Conservation (phyloP, 2,797 vertebrate species). For the Morelia viridis region DNA sequence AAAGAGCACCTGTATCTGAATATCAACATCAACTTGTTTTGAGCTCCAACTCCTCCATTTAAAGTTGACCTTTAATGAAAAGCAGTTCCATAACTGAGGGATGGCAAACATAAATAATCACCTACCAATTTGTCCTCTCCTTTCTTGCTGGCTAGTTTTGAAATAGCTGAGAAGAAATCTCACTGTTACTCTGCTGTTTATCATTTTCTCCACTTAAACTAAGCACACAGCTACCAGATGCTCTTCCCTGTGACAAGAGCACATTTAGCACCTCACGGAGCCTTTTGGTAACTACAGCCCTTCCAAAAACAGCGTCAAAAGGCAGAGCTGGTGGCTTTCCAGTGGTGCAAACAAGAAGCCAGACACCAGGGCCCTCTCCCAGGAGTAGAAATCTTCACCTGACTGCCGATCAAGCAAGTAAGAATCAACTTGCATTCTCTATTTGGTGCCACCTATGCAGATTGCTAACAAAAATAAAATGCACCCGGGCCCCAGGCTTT, state of each 20-base stretch:
- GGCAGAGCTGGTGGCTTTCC: not conserved
- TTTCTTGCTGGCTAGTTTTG: not conserved
- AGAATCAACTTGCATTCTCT: not conserved
- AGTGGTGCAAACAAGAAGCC: not conserved
- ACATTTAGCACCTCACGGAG: not conserved
- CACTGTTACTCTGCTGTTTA: not conserved
- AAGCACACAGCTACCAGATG: not conserved
- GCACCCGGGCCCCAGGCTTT: not conserved
- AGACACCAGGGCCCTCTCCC: not conserved
- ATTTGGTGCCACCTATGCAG: conserved; percentile 1
- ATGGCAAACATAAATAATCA: not conserved
- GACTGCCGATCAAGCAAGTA: not conserved
- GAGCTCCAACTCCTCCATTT: not conserved
- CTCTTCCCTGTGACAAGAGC: not conserved
- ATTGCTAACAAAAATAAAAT: not conserved
- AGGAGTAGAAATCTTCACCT: not conserved
- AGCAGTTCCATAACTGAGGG: not conserved
- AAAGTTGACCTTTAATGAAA: not conserved
- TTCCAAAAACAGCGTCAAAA: not conserved
- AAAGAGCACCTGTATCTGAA: not conserved
- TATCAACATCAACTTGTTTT: not conserved
- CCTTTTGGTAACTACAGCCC: not conserved
- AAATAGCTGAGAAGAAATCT: not conserved
- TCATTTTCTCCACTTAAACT: not conserved
- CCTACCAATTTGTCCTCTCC: not conserved